Evolutionary conservation across 1,140 invertebrate species (phyloP).

Genomic region (Aphidius ervi): DNA sequence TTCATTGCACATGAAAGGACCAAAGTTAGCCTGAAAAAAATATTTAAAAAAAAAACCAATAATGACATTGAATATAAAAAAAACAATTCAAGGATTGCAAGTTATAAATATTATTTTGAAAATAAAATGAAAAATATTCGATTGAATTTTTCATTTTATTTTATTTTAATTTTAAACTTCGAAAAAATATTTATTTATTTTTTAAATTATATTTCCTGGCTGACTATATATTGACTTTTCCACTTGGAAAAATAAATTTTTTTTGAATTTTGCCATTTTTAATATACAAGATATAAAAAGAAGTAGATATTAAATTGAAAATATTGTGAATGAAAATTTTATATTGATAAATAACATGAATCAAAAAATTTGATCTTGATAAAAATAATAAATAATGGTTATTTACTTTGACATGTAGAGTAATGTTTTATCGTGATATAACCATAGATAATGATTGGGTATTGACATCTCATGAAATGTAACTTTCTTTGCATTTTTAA

Average conservation of each 20-base stretch:
- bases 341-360: too few species aligned
- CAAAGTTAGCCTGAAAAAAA: conserved; percentile 69
- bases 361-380: not conserved
- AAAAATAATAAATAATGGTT: conserved; percentile 3
- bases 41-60: conserved; percentile 9
- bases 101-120: not conserved
- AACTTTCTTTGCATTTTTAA: conserved; percentile 90
- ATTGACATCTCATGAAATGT: conserved; percentile 93
- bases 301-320: too few species aligned
- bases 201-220: too few species aligned
- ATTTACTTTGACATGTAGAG: conserved; percentile 87
- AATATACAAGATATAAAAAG: not conserved
- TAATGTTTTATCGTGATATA: conserved; percentile 85
- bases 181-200: too few species aligned
- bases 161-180: not conserved
- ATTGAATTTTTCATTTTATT: not conserved
- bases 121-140: too few species aligned
- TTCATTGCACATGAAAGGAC: conserved; percentile 90
- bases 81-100: not conserved
- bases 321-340: too few species aligned
- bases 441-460: conserved; percentile 88
- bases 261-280: not conserved
- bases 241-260: not conserved
- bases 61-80: too few species aligned
- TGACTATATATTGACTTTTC: too few species aligned